Conservation (phyloP, 2,113 vertebrate species). For the Rhinopomastus cyanomelas region DNA sequence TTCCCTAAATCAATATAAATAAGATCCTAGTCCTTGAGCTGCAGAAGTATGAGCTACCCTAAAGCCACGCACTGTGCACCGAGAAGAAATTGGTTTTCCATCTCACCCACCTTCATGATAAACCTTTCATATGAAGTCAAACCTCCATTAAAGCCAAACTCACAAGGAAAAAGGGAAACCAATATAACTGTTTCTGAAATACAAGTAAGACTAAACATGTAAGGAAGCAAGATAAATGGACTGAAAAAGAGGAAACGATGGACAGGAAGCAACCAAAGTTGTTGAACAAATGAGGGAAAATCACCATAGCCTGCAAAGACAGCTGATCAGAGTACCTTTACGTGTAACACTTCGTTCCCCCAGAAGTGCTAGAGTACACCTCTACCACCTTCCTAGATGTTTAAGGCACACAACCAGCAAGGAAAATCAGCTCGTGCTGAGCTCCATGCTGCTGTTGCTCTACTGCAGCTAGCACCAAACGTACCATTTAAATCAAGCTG, state of each 20-base stretch:
- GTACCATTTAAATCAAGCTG: background rate
- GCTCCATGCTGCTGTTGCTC: background rate
- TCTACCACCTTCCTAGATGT: background rate
- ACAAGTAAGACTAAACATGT: background rate
- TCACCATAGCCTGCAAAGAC: background rate
- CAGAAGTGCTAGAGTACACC: background rate
- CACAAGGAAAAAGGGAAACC: background rate
- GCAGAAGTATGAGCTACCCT: background rate
- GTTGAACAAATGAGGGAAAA: background rate
- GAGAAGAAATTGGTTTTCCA: background rate
- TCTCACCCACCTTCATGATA: background rate
- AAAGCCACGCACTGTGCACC: background rate
- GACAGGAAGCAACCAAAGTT: background rate
- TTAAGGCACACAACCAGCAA: background rate
- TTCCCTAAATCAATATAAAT: slow-evolving; percentile 44
- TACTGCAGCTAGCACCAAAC: background rate
- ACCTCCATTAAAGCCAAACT: background rate
- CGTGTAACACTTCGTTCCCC: background rate
- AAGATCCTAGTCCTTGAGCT: background rate
- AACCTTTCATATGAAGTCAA: slow-evolving; percentile 2
- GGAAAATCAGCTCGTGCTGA: background rate
- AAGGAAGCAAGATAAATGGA: slow-evolving; percentile 6
- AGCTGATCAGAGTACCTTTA: background rate
- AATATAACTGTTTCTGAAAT: background rate
- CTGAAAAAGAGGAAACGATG: background rate